Evolutionary conservation across 2,888 invertebrate species (phyloP).

Genomic region (Clusia tigrina): DNA sequence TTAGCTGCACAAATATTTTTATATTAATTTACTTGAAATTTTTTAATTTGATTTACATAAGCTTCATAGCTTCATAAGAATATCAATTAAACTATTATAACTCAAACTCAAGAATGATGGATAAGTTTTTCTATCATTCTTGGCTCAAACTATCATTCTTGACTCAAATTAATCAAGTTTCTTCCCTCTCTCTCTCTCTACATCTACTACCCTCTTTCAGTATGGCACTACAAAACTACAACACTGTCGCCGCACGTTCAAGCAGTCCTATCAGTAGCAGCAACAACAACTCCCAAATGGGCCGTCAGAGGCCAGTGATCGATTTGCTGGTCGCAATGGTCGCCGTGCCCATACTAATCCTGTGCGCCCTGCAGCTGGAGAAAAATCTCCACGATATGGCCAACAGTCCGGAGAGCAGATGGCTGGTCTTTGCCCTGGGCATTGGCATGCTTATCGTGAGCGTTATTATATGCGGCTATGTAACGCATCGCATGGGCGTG

Average conservation of each 20-base stretch:
- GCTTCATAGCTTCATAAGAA: too few relatives aligned
- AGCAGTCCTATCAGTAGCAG: conserved; percentile 31
- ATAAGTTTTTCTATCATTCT: too few relatives aligned
- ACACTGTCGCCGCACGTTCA: conserved; percentile 50
- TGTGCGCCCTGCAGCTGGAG: conserved; percentile 64
- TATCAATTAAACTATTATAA: too few relatives aligned
- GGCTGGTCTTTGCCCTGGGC: conserved; percentile 64
- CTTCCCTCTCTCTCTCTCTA: too few relatives aligned
- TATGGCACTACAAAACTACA: conserved; percentile 60
- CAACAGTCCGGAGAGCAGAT: conserved; percentile 56
- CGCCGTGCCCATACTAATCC: conserved; percentile 62
- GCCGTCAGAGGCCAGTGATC: conserved; percentile 58
- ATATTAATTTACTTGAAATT: too few relatives aligned
- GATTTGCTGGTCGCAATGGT: conserved; percentile 65
- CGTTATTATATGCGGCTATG: conserved; percentile 64
- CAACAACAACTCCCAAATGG: conserved; percentile 27
- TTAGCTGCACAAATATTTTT: too few relatives aligned
- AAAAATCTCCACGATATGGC: conserved; percentile 64
- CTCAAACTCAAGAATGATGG: too few relatives aligned
- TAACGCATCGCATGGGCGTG: conserved; percentile 65
- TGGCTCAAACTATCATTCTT: too few relatives aligned
- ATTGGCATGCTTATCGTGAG: conserved; percentile 63
- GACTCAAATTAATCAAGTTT: too few relatives aligned
- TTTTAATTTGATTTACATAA: too few relatives aligned
- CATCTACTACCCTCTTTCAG: too few relatives aligned